Conservation (phyloP, 2,797 vertebrate species). For the Pelochelys cantorii region DNA sequence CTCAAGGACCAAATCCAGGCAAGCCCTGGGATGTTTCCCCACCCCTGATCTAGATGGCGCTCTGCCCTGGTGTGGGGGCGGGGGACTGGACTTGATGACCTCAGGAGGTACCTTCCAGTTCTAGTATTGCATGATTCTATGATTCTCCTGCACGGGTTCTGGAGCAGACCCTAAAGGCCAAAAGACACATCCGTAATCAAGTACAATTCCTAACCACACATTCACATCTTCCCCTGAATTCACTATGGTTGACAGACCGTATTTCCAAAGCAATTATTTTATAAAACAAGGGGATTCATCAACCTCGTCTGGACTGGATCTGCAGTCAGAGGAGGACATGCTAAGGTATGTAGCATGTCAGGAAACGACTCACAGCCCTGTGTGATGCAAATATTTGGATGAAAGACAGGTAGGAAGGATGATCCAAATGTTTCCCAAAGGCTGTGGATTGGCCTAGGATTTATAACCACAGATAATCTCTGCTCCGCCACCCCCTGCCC, state of each 20-base stretch:
- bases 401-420: constrained; percentile 71
- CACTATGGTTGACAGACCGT: constrained; percentile 17
- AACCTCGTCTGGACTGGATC: constrained; percentile 1
- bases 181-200: background rate
- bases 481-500: background rate
- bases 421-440: constrained; percentile 74
- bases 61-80: no score
- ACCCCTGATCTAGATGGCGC: no score
- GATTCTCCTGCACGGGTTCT: background rate
- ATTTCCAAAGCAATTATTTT: constrained; percentile 23
- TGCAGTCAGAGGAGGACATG: constrained; percentile 23
- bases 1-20: no score
- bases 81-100: no score
- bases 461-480: constrained; percentile 46
- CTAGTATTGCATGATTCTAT: no score
- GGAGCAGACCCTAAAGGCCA: constrained; percentile 14
- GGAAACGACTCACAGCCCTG: constrained; percentile 66
- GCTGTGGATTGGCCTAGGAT: constrained; percentile 62
- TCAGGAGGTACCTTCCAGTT: no score
- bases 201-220: background rate
- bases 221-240: constrained; percentile 39
- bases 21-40: no score
- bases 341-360: constrained; percentile 47
- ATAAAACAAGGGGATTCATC: constrained; percentile 45
- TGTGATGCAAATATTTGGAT: constrained; percentile 76